Conservation (phyloP, 2,888 invertebrate species). For the Ecliptopera silaceata region DNA sequence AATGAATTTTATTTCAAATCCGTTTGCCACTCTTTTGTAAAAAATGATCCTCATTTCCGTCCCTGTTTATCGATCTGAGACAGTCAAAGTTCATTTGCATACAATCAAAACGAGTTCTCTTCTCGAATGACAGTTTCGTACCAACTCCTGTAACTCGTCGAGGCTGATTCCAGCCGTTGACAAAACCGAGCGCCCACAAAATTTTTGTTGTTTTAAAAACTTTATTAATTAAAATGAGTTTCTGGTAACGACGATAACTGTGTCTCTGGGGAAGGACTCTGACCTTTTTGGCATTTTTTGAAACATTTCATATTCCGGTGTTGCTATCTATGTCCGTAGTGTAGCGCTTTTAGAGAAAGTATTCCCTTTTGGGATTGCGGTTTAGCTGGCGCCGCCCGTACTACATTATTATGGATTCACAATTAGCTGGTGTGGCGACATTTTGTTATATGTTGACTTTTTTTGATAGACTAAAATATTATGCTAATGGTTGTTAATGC, state of each 20-base stretch:
- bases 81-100: background rate
- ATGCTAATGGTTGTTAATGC: no score
- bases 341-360: slow-evolving; percentile 23
- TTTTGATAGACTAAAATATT: background rate
- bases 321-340: slow-evolving; percentile 14
- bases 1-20: slow-evolving; percentile 11
- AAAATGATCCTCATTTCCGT: slow-evolving; percentile 5
- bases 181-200: slow-evolving; percentile 41
- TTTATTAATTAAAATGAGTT: slow-evolving; percentile 66
- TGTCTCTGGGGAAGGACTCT: slow-evolving; percentile 16
- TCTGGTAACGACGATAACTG: slow-evolving; percentile 49
- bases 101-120: slow-evolving; percentile 3
- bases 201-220: slow-evolving; percentile 57
- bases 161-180: slow-evolving; percentile 32
- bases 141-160: slow-evolving; percentile 14
- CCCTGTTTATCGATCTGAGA: slow-evolving; percentile 8
- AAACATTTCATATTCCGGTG: slow-evolving; percentile 9
- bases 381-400: slow-evolving; percentile 31
- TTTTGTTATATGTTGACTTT: no score
- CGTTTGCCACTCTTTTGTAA: background rate
- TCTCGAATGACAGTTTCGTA: slow-evolving; percentile 33
- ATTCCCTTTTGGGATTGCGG: slow-evolving; percentile 50
- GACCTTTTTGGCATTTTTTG: slow-evolving; percentile 21
- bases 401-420: slow-evolving; percentile 25
- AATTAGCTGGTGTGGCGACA: slow-evolving; percentile 31